phyloP scores from a whole-genome alignment of 1,140 invertebrate genomes.

The Chlorops oryzae region DNA sequence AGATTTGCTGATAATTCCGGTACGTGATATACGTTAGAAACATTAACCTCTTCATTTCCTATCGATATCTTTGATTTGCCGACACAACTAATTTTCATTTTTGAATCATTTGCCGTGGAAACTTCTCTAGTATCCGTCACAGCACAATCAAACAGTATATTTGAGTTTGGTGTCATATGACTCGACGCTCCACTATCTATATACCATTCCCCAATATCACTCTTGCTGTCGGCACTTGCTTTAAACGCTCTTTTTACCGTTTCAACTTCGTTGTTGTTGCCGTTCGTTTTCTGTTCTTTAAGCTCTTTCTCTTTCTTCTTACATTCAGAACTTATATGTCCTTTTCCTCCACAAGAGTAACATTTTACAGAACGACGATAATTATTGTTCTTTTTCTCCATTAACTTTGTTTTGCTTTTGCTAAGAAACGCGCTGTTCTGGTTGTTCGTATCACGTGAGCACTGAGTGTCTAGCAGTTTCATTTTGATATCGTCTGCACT shows the following conservation, averaged over 20 bases:
- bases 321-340: conserved; percentile 8
- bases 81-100: conserved; percentile 23
- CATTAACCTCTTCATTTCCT: background rate
- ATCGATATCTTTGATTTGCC: conserved; percentile 26
- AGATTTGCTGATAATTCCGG: conserved; percentile 6
- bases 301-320: background rate
- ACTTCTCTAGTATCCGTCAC: conserved; percentile 27
- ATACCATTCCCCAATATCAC: conserved; percentile 19
- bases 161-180: conserved; percentile 17
- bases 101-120: conserved; percentile 30
- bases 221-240: conserved; percentile 14
- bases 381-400: conserved; percentile 10
- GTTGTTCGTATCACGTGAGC: background rate
- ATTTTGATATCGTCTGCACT: conserved; percentile 25
- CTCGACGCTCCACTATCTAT: conserved; percentile 31
- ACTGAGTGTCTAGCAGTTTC: conserved; percentile 23
- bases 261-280: background rate
- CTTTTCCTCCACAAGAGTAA: conserved; percentile 14
- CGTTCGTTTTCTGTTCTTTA: no score
- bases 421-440: background rate
- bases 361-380: conserved; percentile 16
- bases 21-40: conserved; percentile 6
- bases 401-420: background rate
- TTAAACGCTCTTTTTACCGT: conserved; percentile 11
- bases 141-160: conserved; percentile 12